phyloP scores from a whole-genome alignment of 2,113 vertebrate genomes.

The Eupsittula cactorum region DNA sequence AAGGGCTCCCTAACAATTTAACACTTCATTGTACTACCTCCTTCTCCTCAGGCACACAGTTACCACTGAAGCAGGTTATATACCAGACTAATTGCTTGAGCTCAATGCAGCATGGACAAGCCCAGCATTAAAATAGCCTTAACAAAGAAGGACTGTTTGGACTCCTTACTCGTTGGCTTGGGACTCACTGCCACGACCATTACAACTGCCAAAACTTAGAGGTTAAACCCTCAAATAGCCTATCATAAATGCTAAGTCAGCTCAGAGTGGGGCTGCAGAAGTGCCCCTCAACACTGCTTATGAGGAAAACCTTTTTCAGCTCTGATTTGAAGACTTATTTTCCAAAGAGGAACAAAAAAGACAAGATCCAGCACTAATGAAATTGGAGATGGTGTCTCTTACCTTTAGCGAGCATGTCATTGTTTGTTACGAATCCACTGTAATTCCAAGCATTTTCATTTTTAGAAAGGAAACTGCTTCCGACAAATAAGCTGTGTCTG shows the following conservation, averaged over 20 bases:
- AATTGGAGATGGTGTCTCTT: not conserved
- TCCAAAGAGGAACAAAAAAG: not conserved
- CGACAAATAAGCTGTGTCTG: not conserved
- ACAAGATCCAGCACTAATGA: not conserved
- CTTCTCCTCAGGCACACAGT: not conserved
- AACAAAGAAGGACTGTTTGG: not conserved
- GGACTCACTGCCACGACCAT: not conserved
- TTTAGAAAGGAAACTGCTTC: not conserved
- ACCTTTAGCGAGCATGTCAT: not conserved
- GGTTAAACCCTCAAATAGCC: not conserved
- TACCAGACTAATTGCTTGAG: not conserved
- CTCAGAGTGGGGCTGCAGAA: not conserved
- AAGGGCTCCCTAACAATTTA: not conserved
- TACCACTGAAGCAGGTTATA: not conserved
- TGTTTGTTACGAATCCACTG: not conserved
- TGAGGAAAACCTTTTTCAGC: not conserved
- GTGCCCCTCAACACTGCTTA: not conserved
- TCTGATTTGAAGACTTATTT: not conserved
- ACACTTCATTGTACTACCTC: not conserved
- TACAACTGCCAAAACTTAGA: not conserved
- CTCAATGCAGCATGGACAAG: not conserved
- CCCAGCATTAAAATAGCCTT: not conserved
- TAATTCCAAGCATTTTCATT: not conserved
- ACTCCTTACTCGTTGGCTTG: not conserved
- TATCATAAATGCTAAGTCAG: not conserved